Evolutionary conservation across 2,888 invertebrate species (phyloP).

Genomic region (Temnothorax rugatulus): DNA sequence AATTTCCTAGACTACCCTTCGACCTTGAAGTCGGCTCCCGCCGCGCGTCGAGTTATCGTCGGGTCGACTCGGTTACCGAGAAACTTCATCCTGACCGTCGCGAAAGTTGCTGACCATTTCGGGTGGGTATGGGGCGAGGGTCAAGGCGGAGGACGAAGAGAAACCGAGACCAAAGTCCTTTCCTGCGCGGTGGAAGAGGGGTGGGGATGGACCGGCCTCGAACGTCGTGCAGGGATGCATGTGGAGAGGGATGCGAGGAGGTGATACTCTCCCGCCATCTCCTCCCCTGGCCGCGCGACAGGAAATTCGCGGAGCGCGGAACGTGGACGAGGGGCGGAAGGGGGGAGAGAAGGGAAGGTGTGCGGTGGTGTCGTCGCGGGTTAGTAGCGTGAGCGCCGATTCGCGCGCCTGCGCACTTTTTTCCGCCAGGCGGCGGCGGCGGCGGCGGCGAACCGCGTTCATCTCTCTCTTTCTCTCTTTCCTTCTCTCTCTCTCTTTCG

Average conservation of each 20-base stretch:
- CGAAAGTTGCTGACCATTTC: conserved; percentile 43
- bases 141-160: conserved; percentile 52
- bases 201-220: conserved; percentile 19
- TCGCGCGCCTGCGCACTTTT: conserved; percentile 76
- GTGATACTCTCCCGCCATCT: conserved; percentile 36
- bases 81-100: conserved; percentile 37
- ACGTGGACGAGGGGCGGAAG: conserved; percentile 4
- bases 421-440: conserved; percentile 58
- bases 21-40: conserved; percentile 24
- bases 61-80: conserved; percentile 7
- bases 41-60: neutral
- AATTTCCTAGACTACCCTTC: neutral
- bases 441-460: conserved; percentile 41
- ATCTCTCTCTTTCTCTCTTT: conserved; percentile 39
- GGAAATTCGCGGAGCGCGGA: conserved; percentile 64
- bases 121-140: conserved; percentile 49
- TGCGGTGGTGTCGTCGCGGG: conserved; percentile 62
- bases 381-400: conserved; percentile 67
- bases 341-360: conserved; percentile 23
- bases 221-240: conserved; percentile 55
- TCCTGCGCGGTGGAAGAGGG: conserved; percentile 12
- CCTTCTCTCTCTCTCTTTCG: neutral
- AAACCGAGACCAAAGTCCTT: conserved; percentile 51
- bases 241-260: conserved; percentile 59
- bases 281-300: conserved; percentile 37